Percentiles rank a stretch among this genome's conserved stretches.
These are phyloP conservation scores for Andrena fulva DNA, from an alignment of 2,888 invertebrate genomes.

Conservation along the genomic window DNA sequence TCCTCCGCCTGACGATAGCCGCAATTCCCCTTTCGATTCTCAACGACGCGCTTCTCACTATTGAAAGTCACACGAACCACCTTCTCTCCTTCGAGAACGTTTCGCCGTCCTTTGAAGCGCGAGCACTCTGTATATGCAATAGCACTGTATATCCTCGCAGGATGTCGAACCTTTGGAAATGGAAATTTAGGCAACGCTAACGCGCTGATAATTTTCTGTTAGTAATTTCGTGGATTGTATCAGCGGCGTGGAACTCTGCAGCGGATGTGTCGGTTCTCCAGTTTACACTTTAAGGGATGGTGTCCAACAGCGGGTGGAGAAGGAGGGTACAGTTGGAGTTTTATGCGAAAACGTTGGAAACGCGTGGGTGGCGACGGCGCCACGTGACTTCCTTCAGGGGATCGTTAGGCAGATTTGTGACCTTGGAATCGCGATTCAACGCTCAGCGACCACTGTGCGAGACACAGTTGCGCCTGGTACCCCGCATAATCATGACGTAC, in stretches of 20 bases:
- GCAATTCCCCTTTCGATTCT: not conserved
- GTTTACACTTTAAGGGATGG: not conserved
- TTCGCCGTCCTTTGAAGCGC: conserved; percentile 13
- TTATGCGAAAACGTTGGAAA: not conserved
- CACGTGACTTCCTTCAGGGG: conserved; percentile 60
- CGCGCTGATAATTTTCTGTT: not conserved
- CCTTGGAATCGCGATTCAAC: conserved; percentile 54
- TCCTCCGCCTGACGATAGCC: conserved; percentile 5
- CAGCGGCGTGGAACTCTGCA: not conserved
- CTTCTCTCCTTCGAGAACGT: conserved; percentile 2
- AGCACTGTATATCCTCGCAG: not conserved
- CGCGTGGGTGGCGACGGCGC: conserved; percentile 22
- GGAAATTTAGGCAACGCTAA: not conserved
- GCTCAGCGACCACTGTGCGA: conserved; percentile 30
- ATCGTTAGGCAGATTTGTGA: conserved; percentile 54
- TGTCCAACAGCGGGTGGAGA: too few species aligned
- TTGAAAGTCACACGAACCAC: not conserved
- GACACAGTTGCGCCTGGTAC: conserved; percentile 14
- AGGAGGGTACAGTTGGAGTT: not conserved
- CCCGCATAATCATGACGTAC: conserved; percentile 51
- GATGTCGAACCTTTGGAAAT: not conserved
- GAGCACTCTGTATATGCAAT: not conserved
- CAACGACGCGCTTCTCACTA: conserved; percentile 4
- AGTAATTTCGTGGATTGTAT: not conserved
- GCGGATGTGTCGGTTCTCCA: not conserved